phyloP scores from a whole-genome alignment of 2,797 vertebrate species.

The Alca torda region DNA sequence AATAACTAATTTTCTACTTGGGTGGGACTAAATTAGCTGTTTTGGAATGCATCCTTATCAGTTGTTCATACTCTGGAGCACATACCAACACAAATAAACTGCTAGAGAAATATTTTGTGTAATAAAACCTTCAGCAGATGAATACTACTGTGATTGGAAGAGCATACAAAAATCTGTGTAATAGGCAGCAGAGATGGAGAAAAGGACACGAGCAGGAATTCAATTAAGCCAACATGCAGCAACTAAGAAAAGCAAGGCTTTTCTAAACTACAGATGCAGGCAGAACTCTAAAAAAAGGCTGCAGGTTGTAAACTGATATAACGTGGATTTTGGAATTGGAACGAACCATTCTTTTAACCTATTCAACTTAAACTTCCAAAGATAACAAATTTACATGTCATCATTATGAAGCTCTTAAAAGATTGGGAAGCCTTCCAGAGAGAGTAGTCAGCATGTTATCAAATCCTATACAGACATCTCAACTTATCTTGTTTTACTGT shows the following conservation, averaged over 20 bases:
- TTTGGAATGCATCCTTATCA: constrained; percentile 24
- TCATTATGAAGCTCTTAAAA: neutral
- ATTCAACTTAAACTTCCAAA: neutral
- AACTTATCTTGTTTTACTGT: neutral
- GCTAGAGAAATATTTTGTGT: neutral
- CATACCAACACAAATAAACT: neutral
- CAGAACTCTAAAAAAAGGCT: neutral
- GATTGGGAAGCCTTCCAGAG: neutral
- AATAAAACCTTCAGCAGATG: neutral
- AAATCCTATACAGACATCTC: neutral
- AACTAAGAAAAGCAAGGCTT: neutral
- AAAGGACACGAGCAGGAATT: neutral
- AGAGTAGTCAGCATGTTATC: neutral
- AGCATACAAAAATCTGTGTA: constrained; percentile 7
- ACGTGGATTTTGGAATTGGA: neutral
- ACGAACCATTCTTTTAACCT: neutral
- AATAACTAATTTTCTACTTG: constrained; percentile 59
- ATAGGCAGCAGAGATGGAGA: neutral
- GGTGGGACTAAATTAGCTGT: constrained; percentile 30
- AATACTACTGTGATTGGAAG: constrained; percentile 1
- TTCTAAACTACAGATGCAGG: neutral
- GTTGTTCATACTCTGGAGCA: constrained; percentile 13
- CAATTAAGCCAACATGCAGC: neutral
- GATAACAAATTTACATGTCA: neutral
- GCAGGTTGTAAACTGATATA: neutral